phyloP scores from a whole-genome alignment of 1,140 invertebrate species.

The Neotoxoptera formosana region DNA sequence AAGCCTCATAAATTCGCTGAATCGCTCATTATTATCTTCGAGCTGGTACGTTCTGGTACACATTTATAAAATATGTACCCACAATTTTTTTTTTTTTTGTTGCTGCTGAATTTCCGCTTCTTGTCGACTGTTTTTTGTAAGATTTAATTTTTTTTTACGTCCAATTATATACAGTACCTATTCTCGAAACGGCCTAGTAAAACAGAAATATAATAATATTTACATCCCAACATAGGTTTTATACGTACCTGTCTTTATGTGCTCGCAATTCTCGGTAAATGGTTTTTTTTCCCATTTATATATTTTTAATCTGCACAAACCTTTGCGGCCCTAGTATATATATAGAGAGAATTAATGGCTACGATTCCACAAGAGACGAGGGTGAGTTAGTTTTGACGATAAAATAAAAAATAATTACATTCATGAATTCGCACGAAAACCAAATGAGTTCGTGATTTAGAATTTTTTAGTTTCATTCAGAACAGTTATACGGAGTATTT shows the following conservation, averaged over 20 bases:
- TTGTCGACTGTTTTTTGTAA: not conserved
- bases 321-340: not conserved
- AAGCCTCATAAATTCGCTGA: not conserved
- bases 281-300: not conserved
- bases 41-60: not conserved
- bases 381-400: not conserved
- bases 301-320: not conserved
- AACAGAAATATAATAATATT: not conserved
- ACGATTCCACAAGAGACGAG: not conserved
- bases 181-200: not conserved
- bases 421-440: not conserved
- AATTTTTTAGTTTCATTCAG: not conserved
- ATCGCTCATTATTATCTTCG: not conserved
- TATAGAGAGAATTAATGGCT: not conserved
- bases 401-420: conserved; percentile 26
- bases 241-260: not conserved
- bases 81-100: not conserved
- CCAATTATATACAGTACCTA: not conserved
- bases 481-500: not conserved
- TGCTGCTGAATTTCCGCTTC: not conserved
- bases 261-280: not conserved
- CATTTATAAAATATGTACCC: not conserved
- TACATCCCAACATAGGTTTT: not conserved
- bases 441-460: not conserved
- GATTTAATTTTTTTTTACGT: not conserved